Conservation (phyloP, 1,140 invertebrate species). For the Papilio polytes region DNA sequence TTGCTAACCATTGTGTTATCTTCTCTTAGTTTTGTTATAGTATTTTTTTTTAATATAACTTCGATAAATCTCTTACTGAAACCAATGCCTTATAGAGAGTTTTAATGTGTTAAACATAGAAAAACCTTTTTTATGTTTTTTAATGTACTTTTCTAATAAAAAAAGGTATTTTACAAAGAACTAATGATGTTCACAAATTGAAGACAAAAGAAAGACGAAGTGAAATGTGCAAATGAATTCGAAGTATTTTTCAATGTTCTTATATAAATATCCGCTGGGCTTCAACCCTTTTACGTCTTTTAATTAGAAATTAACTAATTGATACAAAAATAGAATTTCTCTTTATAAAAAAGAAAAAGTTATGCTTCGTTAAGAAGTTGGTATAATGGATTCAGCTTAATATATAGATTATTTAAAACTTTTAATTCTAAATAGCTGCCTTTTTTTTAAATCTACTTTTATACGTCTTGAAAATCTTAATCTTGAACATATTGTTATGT, state of each 20-base stretch:
- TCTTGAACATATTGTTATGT: not conserved
- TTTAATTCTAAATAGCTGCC: not conserved
- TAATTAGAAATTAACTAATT: not conserved
- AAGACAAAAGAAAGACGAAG: not conserved
- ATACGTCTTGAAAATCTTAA: not conserved
- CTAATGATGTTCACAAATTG: not conserved
- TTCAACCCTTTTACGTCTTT: not conserved
- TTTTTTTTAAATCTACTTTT: not conserved
- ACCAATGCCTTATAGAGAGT: too few relatives aligned
- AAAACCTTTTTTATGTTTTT: too few relatives aligned
- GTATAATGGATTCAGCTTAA: not conserved
- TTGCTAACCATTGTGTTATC: too few relatives aligned
- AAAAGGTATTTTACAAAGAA: too few relatives aligned
- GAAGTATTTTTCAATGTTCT: not conserved
- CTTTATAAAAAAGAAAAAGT: slow-evolving; percentile 8
- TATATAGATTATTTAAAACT: not conserved
- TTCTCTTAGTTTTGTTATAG: too few relatives aligned
- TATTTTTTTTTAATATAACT: too few relatives aligned
- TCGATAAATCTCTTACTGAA: too few relatives aligned
- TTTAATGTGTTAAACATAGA: too few relatives aligned
- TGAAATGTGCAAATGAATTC: not conserved
- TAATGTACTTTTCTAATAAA: too few relatives aligned
- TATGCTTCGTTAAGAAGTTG: not conserved
- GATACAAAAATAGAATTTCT: slow-evolving; percentile 39
- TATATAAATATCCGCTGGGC: not conserved